Base-by-base conservation (phyloP, 2,888 invertebrate species). In the Slavum lentiscoides region DNA sequence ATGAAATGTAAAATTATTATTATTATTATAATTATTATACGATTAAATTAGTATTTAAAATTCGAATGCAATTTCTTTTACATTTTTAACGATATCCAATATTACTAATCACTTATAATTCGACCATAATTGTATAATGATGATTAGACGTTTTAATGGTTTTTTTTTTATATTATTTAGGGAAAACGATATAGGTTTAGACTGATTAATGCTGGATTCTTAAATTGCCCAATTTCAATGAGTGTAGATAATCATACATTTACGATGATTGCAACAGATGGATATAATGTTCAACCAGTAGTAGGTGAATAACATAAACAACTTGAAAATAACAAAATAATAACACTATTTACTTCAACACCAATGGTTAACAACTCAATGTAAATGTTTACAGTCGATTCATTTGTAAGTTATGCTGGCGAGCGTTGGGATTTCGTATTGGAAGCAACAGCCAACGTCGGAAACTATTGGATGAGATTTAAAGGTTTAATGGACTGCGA, bases 401-500 rank as follows among this genome's bases (percentile, higher is more conserved):
- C 91, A 0, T 85, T 92, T 74, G 93, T 95, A 5, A 92, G 92
- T 8, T 95, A 95, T 85, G 94, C 96, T 0, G 96, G 96, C 0
- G 96, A 96, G 86, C 88, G 96, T 62, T 96, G 92, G 86, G 96
- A 96, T 86, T 93, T 96, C 84, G 88, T 96, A 0, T 84, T 96
- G 21, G 89, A 91, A 74, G 92, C 94, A 11, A 90, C 92, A 85
- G 92, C 92, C 83, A 88, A 90, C 23, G 90, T 90, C 75, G 92
- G 91, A 85, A 94, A 94, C 85, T 94, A 94, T 90, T 90, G 90
- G 90, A 92, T 96, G 82, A 89, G 94, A 66, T 92, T 92, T 84
- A 90, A 92, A 49, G 96, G 96, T 0, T 88, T 95, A 7, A 93
- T 95, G 91, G 96, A 96, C 85, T 96, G 96, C 85, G 94, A 92